Evolutionary conservation across 1,140 invertebrate genomes (phyloP).

Genomic region (Bursaphelenchus mucronatus): DNA sequence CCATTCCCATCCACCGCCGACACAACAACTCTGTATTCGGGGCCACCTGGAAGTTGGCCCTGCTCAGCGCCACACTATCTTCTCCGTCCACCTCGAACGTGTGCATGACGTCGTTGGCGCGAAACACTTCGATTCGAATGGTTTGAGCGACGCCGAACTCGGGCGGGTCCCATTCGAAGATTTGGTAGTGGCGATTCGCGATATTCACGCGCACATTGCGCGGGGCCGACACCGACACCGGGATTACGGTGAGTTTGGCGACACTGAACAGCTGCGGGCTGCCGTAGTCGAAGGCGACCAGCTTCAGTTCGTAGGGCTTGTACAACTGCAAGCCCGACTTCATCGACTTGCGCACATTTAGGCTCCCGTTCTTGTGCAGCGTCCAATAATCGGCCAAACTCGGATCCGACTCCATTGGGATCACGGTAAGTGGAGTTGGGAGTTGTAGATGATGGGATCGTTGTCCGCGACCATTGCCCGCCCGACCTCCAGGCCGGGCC

Average conservation of each 20-base stretch:
- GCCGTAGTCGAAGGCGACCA: slow-evolving; percentile 45
- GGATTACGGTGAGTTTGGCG: slow-evolving; percentile 40
- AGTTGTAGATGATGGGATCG: slow-evolving; percentile 51
- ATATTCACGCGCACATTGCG: slow-evolving; percentile 43
- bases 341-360: slow-evolving; percentile 32
- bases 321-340: slow-evolving; percentile 33
- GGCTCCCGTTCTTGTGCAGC: slow-evolving; percentile 37
- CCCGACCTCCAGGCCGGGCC: slow-evolving; percentile 42
- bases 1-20: slow-evolving; percentile 39
- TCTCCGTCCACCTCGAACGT: slow-evolving; percentile 40
- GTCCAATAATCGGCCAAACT: slow-evolving; percentile 23
- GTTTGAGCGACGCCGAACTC: slow-evolving; percentile 39
- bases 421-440: slow-evolving; percentile 34
- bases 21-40: slow-evolving; percentile 32
- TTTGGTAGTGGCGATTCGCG: slow-evolving; percentile 43
- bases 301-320: slow-evolving; percentile 27
- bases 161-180: slow-evolving; percentile 50
- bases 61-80: slow-evolving; percentile 42
- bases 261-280: slow-evolving; percentile 48
- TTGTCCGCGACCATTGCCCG: slow-evolving; percentile 32
- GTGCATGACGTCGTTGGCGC: slow-evolving; percentile 27
- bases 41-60: slow-evolving; percentile 31
- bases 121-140: slow-evolving; percentile 26
- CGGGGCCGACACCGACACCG: slow-evolving; percentile 48
- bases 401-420: not conserved